Percentiles rank a stretch among this genome's conserved stretches.
Evolutionary conservation across 2,888 invertebrate genomes (phyloP).

Genomic region (Apomyelois bistriatella): DNA sequence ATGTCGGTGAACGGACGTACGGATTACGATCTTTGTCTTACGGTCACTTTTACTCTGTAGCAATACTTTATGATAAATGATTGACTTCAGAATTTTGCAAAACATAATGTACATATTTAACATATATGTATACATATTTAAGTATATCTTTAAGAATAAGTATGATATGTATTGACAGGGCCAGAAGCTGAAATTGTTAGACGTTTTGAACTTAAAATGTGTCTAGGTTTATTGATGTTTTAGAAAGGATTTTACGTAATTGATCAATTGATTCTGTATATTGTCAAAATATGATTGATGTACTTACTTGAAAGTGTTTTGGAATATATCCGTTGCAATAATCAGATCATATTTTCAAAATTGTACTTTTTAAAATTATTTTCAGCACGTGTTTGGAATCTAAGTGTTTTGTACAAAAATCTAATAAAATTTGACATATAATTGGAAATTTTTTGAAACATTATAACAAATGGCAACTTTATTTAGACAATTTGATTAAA

Average conservation of each 20-base stretch:
- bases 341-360: no score
- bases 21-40: constrained; percentile 7
- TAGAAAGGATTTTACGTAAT: background rate
- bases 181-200: background rate
- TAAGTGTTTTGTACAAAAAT: no score
- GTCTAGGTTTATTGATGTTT: background rate
- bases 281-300: background rate
- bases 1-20: background rate
- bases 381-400: no score
- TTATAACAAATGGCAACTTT: no score
- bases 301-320: no score
- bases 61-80: background rate
- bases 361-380: no score
- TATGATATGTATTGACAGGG: background rate
- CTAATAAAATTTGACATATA: no score
- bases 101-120: background rate
- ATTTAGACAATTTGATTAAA: no score
- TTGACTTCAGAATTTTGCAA: background rate
- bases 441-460: no score
- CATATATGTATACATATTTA: background rate
- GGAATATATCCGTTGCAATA: no score
- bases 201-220: background rate
- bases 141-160: no score
- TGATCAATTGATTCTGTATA: background rate
- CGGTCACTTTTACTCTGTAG: constrained; percentile 7